phyloP scores from a whole-genome alignment of 2,113 vertebrate genomes.

The Siphamia tubifer region DNA sequence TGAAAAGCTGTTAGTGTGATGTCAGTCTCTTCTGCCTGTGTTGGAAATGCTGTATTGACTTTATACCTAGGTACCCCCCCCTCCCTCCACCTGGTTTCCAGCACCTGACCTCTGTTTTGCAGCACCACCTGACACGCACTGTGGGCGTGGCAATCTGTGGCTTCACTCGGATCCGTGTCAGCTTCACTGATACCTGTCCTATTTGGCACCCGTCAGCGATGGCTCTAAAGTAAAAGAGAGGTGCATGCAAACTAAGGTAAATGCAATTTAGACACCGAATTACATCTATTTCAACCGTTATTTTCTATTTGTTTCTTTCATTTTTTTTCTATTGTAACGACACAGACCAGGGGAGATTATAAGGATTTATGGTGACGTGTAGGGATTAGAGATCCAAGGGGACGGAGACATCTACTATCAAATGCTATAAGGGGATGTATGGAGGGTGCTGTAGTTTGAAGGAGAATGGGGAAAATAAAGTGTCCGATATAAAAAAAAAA shows the following conservation, averaged over 20 bases:
- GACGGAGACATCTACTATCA: neutral
- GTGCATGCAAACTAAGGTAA: conserved; percentile 46
- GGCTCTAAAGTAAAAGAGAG: neutral
- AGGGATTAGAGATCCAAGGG: conserved; percentile 55
- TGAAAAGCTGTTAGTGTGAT: too few relatives aligned
- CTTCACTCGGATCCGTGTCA: conserved; percentile 7
- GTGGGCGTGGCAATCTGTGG: conserved; percentile 1
- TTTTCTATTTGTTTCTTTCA: too few relatives aligned
- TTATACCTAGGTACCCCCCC: neutral
- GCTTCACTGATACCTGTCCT: conserved; percentile 32
- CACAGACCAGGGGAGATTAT: conserved; percentile 52
- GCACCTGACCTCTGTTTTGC: neutral
- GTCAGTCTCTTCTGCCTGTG: neutral
- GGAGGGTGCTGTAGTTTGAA: neutral
- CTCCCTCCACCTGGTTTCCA: neutral
- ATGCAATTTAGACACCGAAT: neutral
- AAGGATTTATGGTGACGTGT: conserved; percentile 60
- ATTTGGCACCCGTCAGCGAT: neutral
- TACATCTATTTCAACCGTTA: too few relatives aligned
- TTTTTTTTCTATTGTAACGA: too few relatives aligned
- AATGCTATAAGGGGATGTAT: conserved; percentile 12
- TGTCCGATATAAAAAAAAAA: conserved; percentile 27
- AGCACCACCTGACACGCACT: conserved; percentile 34
- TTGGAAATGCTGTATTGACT: neutral
- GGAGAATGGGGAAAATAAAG: neutral